A percentile compares a stretch with the other conserved stretches of the same genome.
These are phyloP conservation scores for Anolis carolinensis DNA, from an alignment of 2,113 vertebrate species.

Conservation along the genomic window DNA sequence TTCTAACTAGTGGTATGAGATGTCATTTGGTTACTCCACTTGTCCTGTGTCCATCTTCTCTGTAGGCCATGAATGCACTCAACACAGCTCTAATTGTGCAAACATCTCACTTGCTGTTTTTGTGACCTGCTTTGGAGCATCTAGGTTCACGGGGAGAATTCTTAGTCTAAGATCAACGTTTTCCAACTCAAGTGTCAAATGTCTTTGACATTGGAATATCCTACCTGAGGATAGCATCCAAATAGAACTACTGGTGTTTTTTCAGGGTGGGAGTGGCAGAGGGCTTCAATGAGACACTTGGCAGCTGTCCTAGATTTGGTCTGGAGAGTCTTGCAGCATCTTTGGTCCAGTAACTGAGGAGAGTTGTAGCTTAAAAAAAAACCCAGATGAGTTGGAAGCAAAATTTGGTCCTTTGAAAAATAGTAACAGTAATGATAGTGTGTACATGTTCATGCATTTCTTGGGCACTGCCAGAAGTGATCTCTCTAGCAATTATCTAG, in stretches of 20 bases:
- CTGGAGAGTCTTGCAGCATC: not conserved
- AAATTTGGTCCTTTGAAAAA: conserved; percentile 12
- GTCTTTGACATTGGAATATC: not conserved
- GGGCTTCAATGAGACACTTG: not conserved
- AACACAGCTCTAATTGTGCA: not conserved
- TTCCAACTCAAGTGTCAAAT: not conserved
- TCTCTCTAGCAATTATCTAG: not conserved
- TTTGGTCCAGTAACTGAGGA: not conserved
- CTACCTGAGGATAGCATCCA: not conserved
- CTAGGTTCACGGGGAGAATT: not conserved
- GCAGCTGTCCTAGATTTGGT: not conserved
- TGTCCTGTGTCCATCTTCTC: not conserved
- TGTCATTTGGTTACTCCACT: not conserved
- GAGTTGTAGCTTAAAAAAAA: not conserved
- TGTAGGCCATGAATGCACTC: not conserved
- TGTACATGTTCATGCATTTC: too few species aligned
- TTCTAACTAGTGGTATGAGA: not conserved
- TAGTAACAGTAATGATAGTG: not conserved
- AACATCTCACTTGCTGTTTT: not conserved
- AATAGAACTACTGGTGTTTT: not conserved
- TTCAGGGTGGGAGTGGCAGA: not conserved
- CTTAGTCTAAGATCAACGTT: not conserved
- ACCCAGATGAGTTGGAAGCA: conserved; percentile 8
- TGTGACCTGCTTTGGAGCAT: not conserved
- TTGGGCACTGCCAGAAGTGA: not conserved